phyloP scores from a whole-genome alignment of 2,797 vertebrate genomes.

The Sorex maritimensis region DNA sequence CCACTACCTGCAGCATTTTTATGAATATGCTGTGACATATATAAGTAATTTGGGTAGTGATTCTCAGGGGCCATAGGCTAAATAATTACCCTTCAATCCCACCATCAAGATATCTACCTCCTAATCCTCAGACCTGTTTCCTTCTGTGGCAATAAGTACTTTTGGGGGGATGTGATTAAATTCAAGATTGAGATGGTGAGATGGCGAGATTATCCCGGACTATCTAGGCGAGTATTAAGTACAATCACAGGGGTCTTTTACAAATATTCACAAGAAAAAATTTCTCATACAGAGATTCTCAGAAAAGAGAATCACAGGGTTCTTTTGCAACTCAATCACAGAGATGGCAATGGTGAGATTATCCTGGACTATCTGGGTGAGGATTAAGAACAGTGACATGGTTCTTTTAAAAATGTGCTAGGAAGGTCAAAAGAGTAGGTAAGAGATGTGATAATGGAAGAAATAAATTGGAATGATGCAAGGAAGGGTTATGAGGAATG shows the following conservation, averaged over 20 bases:
- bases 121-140: background rate
- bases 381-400: too few species aligned
- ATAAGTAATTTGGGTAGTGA: constrained; percentile 32
- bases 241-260: background rate
- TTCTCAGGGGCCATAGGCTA: background rate
- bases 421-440: background rate
- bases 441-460: background rate
- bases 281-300: too few species aligned
- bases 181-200: constrained; percentile 34
- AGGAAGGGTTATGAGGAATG: background rate
- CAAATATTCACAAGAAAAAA: too few species aligned
- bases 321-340: too few species aligned
- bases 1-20: background rate
- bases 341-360: too few species aligned
- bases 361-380: too few species aligned
- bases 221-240: background rate
- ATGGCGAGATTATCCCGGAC: background rate
- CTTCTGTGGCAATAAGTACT: background rate
- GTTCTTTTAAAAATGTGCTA: background rate
- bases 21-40: background rate
- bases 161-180: background rate
- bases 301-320: too few species aligned
- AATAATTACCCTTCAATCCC: background rate
- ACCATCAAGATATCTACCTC: background rate
- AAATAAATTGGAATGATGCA: background rate